These are phyloP conservation scores for Drepana arcuata DNA, from an alignment of 1,140 invertebrate genomes.

Conservation along the genomic window DNA sequence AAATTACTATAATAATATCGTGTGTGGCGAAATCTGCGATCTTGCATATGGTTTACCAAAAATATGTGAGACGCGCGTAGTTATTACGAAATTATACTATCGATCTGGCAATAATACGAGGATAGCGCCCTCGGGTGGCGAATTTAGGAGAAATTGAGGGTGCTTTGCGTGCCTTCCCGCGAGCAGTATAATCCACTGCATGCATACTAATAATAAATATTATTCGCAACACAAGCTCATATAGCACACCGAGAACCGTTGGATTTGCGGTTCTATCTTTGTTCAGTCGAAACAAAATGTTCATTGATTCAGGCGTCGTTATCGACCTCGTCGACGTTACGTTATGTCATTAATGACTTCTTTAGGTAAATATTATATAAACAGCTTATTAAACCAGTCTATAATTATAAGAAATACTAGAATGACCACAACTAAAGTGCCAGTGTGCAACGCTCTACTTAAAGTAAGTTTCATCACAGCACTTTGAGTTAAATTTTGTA, in stretches of 20 bases:
- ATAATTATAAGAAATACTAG: too few relatives aligned
- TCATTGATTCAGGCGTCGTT: too few relatives aligned
- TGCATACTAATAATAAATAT: constrained; percentile 47
- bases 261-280: too few relatives aligned
- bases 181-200: constrained; percentile 36
- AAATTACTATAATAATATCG: not conserved
- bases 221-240: constrained; percentile 50
- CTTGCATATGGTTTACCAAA: constrained; percentile 18
- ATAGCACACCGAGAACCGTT: constrained; percentile 46
- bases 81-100: constrained; percentile 62
- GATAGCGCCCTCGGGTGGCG: constrained; percentile 46
- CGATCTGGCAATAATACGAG: constrained; percentile 57
- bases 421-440: too few relatives aligned
- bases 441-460: too few relatives aligned
- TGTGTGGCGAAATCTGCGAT: not conserved
- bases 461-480: too few relatives aligned
- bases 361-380: too few relatives aligned
- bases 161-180: constrained; percentile 46
- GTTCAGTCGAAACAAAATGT: too few relatives aligned
- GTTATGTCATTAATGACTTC: too few relatives aligned
- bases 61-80: constrained; percentile 33
- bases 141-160: constrained; percentile 65
- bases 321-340: too few relatives aligned
- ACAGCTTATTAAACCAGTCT: too few relatives aligned
- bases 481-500: constrained; percentile 2